Evolutionary conservation across 1,140 invertebrate species (phyloP).

Genomic region (Scaptomyza graminum): DNA sequence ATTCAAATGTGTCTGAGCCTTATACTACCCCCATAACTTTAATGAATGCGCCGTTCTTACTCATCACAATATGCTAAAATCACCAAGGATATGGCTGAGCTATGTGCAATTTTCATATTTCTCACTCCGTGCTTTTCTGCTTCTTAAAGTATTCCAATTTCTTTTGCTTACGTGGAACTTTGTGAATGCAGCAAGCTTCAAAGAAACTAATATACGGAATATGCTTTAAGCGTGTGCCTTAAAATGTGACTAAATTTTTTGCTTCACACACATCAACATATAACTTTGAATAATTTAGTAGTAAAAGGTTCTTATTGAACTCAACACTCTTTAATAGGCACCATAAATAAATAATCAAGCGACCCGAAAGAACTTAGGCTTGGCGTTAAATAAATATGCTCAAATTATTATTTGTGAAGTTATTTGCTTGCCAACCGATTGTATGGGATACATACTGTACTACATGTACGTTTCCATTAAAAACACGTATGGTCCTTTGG

Average conservation of each 20-base stretch:
- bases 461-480: neutral
- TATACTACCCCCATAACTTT: no score
- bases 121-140: neutral
- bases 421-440: no score
- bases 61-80: neutral
- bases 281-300: no score
- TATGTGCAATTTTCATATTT: neutral
- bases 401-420: neutral
- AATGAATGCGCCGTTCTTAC: no score
- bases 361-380: neutral
- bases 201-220: neutral
- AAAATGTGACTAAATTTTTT: neutral
- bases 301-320: no score
- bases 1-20: neutral
- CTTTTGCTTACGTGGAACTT: neutral
- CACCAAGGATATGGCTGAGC: neutral
- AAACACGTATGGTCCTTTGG: neutral
- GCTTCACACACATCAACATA: no score
- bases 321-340: no score
- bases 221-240: neutral
- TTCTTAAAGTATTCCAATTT: neutral
- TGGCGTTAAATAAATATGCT: conserved; percentile 6
- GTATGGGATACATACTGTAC: no score
- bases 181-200: neutral
- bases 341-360: no score